Evolutionary conservation across 1,140 invertebrate species (phyloP).

Genomic region (Brachystomella parvula): DNA sequence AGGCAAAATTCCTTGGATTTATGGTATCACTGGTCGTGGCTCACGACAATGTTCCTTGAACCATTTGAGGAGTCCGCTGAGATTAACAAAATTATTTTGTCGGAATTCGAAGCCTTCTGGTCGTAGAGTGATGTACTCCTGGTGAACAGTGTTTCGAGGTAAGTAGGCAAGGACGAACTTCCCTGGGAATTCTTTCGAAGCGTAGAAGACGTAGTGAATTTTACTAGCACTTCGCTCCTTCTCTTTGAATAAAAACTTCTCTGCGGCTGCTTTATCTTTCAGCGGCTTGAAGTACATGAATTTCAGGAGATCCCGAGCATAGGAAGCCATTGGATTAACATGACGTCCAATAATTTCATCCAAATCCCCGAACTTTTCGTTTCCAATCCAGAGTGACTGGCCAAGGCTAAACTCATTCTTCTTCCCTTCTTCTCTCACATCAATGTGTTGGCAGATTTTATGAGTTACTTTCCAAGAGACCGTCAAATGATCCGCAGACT

Average conservation of each 20-base stretch:
- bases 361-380: slow-evolving; percentile 91
- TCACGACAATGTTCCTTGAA: slow-evolving; percentile 97
- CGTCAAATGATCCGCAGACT: slow-evolving; percentile 88
- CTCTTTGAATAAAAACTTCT: slow-evolving; percentile 76
- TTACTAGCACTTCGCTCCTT: slow-evolving; percentile 75
- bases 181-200: slow-evolving; percentile 80
- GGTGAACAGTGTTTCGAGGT: slow-evolving; percentile 68
- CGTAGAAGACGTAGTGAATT: slow-evolving; percentile 85
- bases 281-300: slow-evolving; percentile 83
- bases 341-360: slow-evolving; percentile 97
- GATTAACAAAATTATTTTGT: slow-evolving; percentile 73
- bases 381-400: slow-evolving; percentile 72
- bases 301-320: slow-evolving; percentile 77
- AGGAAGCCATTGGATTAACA: slow-evolving; percentile 90
- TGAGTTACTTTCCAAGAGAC: slow-evolving; percentile 98
- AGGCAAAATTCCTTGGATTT: too few relatives aligned
- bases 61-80: slow-evolving; percentile 81
- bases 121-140: slow-evolving; percentile 85
- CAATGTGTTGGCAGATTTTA: slow-evolving; percentile 89
- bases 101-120: slow-evolving; percentile 89
- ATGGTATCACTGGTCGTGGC: too few relatives aligned
- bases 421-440: slow-evolving; percentile 91
- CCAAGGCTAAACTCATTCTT: slow-evolving; percentile 94
- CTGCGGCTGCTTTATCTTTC: slow-evolving; percentile 72
- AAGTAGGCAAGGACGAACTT: slow-evolving; percentile 92